A percentile compares a stretch with the other conserved stretches of the same genome.
Evolutionary conservation across 2,797 vertebrate species (phyloP).

Genomic region (Delichon dasypus): DNA sequence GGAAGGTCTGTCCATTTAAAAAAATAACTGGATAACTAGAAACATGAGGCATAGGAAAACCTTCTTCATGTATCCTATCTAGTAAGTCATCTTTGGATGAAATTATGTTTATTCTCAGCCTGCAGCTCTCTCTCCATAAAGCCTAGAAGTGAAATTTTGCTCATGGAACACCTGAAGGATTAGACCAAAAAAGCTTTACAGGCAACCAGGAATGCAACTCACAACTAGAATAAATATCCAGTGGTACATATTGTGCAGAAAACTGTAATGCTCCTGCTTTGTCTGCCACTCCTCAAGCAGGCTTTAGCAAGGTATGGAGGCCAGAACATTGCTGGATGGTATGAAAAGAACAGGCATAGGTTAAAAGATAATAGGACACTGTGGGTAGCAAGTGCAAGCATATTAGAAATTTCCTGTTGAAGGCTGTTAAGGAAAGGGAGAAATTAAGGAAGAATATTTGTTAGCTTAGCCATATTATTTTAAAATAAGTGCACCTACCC

Average conservation of each 20-base stretch:
- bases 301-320: neutral
- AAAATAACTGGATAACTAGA: neutral
- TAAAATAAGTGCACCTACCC: neutral
- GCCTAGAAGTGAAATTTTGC: neutral
- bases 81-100: neutral
- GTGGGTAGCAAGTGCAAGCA: neutral
- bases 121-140: neutral
- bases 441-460: neutral
- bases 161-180: neutral
- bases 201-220: neutral
- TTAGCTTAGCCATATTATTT: neutral
- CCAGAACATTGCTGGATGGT: neutral
- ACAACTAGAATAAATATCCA: neutral
- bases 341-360: neutral
- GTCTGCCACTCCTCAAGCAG: neutral
- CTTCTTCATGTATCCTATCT: accelerated
- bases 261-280: neutral
- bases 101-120: neutral
- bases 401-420: neutral
- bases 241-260: neutral
- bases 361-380: neutral
- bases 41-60: neutral
- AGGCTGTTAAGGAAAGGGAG: neutral
- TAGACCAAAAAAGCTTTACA: neutral
- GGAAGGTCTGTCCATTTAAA: neutral